phyloP scores from a whole-genome alignment of 2,797 vertebrate species.

The Valencia hispanica region DNA sequence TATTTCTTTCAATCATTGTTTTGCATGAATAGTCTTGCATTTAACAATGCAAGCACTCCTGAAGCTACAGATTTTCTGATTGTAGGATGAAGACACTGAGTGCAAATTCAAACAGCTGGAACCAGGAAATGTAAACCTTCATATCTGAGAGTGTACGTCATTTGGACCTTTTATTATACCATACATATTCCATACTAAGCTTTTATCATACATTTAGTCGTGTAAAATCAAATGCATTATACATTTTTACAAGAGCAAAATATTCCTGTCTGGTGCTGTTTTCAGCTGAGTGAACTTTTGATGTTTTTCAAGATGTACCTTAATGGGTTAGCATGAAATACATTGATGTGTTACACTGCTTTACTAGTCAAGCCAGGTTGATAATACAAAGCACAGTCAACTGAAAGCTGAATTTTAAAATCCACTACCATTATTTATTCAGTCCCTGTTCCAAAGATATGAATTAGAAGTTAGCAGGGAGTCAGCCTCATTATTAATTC shows the following conservation, averaged over 20 bases:
- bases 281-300: not conserved
- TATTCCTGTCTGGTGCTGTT: not conserved
- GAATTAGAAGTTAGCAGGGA: too few relatives aligned
- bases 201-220: not conserved
- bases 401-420: too few relatives aligned
- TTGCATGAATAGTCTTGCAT: not conserved
- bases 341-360: too few relatives aligned
- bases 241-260: too few relatives aligned
- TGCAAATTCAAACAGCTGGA: constrained; percentile 20
- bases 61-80: constrained; percentile 21
- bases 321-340: too few relatives aligned
- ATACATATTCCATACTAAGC: not conserved
- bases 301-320: too few relatives aligned
- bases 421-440: too few relatives aligned
- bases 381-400: too few relatives aligned
- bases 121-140: not conserved
- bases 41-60: constrained; percentile 24
- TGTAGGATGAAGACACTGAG: constrained; percentile 4
- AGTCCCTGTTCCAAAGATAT: too few relatives aligned
- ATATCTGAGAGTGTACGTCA: not conserved
- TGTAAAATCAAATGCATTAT: not conserved
- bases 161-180: not conserved
- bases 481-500: too few relatives aligned
- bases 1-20: not conserved
- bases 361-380: too few relatives aligned